These are phyloP conservation scores for Keiferia lycopersicella DNA, from an alignment of 2,888 invertebrate species.

Conservation along the genomic window DNA sequence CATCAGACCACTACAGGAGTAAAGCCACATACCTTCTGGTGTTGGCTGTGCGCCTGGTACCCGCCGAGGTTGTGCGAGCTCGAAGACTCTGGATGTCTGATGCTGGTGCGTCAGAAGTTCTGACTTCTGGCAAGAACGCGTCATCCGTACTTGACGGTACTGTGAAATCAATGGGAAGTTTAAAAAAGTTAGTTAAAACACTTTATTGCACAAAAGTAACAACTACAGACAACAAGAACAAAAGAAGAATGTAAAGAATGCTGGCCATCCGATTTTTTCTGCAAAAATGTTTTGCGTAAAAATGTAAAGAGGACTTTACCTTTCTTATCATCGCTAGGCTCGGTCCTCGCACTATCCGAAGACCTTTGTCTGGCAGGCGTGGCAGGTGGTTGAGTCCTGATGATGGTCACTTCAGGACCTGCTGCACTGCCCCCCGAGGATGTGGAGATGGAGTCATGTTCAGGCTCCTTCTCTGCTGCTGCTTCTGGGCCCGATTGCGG, in stretches of 20 bases:
- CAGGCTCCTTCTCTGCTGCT: conserved; percentile 53
- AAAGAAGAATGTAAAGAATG: too few relatives aligned
- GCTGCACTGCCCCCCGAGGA: conserved; percentile 67
- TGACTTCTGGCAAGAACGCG: conserved; percentile 71
- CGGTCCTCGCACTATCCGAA: conserved; percentile 79
- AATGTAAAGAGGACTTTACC: too few relatives aligned
- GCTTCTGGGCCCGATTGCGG: conserved; percentile 69
- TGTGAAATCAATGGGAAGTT: conserved; percentile 29
- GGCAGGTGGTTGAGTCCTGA: conserved; percentile 58
- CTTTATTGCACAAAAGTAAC: too few relatives aligned
- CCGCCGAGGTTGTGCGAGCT: conserved; percentile 69
- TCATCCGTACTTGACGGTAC: conserved; percentile 69
- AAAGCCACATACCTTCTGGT: conserved; percentile 61
- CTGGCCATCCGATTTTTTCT: too few relatives aligned
- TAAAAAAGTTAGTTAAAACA: too few relatives aligned
- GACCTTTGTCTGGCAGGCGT: conserved; percentile 76
- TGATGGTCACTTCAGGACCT: conserved; percentile 68
- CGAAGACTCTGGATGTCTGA: conserved; percentile 60
- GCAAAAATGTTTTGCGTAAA: too few relatives aligned
- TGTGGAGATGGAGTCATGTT: conserved; percentile 63
- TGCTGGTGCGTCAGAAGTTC: conserved; percentile 48
- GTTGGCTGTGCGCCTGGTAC: conserved; percentile 73
- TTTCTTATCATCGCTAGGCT: conserved; percentile 75
- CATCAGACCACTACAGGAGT: not conserved
- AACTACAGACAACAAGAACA: too few relatives aligned